phyloP scores from a whole-genome alignment of 1,140 invertebrate species.

The Brachionus koreanus region DNA sequence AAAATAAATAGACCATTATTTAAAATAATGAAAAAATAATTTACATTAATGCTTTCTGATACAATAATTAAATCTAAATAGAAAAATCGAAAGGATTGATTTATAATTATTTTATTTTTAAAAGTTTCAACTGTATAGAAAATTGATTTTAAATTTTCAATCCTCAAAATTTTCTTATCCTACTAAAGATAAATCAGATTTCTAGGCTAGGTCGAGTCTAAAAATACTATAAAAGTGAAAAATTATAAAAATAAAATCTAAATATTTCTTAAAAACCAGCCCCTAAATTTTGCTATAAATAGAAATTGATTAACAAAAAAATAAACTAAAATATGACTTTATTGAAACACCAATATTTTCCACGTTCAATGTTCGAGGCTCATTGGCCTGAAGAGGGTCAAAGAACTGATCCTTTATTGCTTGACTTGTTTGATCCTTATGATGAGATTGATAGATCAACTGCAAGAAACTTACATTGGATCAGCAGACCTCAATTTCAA shows the following conservation, averaged over 20 bases:
- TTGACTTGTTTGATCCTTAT: constrained; percentile 39
- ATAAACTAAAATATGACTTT: constrained; percentile 1
- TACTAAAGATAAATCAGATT: neutral
- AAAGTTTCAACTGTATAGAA: neutral
- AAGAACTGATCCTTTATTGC: neutral
- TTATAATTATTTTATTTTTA: no score
- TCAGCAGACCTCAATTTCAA: neutral
- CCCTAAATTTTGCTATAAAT: neutral
- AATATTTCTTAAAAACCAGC: neutral
- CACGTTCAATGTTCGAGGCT: constrained; percentile 37
- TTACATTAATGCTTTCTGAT: no score
- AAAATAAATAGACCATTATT: no score
- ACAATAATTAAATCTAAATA: no score
- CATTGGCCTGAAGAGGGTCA: constrained; percentile 25
- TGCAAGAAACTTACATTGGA: neutral
- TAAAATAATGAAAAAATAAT: no score
- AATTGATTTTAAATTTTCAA: neutral
- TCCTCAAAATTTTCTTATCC: neutral
- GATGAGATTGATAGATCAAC: constrained; percentile 20
- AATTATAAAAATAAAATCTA: neutral
- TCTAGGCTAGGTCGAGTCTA: neutral
- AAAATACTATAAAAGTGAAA: neutral
- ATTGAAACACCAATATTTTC: constrained; percentile 8
- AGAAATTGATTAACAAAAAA: neutral
- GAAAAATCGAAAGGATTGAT: no score